phyloP scores from a whole-genome alignment of 2,888 invertebrate genomes.

The Pterostichus madidus region DNA sequence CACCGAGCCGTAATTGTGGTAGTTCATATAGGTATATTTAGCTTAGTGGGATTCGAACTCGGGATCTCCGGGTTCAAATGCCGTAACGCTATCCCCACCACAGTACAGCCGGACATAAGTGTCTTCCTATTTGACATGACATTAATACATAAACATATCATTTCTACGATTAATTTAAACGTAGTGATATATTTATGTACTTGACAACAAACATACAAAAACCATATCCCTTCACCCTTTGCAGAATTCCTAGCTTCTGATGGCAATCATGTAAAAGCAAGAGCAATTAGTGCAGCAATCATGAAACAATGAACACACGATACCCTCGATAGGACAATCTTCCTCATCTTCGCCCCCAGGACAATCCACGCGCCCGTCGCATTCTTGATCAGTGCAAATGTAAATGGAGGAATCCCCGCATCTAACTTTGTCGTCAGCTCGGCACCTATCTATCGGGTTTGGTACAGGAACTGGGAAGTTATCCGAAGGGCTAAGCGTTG shows the following conservation, averaged over 20 bases:
- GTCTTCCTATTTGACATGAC: too few species aligned
- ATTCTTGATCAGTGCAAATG: conserved; percentile 81
- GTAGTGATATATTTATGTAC: neutral
- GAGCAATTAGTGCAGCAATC: conserved; percentile 53
- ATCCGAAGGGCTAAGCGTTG: conserved; percentile 50
- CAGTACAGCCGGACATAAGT: too few species aligned
- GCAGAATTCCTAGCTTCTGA: neutral
- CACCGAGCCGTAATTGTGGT: too few species aligned
- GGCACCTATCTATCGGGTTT: conserved; percentile 74
- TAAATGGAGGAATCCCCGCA: conserved; percentile 78
- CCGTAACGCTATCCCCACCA: too few species aligned
- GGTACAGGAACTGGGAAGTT: conserved; percentile 56
- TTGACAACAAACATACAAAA: conserved; percentile 14
- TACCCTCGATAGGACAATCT: conserved; percentile 76
- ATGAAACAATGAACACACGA: conserved; percentile 48
- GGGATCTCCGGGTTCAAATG: too few species aligned
- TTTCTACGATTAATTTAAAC: too few species aligned
- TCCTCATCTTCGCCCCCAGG: conserved; percentile 84
- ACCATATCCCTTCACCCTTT: conserved; percentile 16
- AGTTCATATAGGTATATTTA: too few species aligned
- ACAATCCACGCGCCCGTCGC: conserved; percentile 84
- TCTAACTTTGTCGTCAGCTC: conserved; percentile 79
- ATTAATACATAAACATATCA: too few species aligned
- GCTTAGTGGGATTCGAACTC: too few species aligned
- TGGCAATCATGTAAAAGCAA: conserved; percentile 4